Evolutionary conservation across 1,140 invertebrate species (phyloP).

Genomic region (Ridgeia piscesae): DNA sequence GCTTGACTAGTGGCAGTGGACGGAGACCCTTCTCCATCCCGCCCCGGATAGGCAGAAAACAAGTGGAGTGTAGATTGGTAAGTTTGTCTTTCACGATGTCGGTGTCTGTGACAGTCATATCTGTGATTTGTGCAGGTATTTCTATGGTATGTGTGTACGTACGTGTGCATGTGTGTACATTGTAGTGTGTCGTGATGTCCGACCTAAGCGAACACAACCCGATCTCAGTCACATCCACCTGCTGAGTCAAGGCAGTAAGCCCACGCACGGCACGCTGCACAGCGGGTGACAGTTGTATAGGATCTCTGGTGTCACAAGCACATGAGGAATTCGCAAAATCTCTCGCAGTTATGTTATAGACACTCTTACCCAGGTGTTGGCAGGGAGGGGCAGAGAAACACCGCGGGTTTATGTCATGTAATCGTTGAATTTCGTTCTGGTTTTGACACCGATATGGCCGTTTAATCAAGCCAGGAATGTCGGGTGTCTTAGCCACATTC

Average conservation of each 20-base stretch:
- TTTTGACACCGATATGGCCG: not conserved
- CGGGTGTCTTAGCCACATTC: not conserved
- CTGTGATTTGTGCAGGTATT: not conserved
- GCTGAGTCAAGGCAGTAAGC: too few species aligned
- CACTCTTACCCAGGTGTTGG: not conserved
- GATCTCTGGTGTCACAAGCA: not conserved
- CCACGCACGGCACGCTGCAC: not conserved
- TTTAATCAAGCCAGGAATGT: not conserved
- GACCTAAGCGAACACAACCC: not conserved
- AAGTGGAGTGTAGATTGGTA: not conserved
- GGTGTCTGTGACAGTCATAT: not conserved
- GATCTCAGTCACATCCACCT: not conserved
- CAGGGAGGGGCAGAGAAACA: not conserved
- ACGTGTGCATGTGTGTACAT: not conserved
- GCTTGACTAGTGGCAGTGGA: not conserved
- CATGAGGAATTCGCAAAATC: not conserved
- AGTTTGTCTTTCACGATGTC: not conserved
- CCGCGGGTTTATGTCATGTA: not conserved
- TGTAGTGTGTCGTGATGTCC: not conserved
- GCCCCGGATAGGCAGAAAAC: not conserved
- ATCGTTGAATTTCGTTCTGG: not conserved
- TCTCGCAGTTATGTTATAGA: not conserved
- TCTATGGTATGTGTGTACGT: not conserved
- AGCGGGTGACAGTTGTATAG: conserved; percentile 4
- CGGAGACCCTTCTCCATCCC: not conserved